These are phyloP conservation scores for Ameiurus melas DNA, from an alignment of 2,113 vertebrate species.

Conservation along the genomic window DNA sequence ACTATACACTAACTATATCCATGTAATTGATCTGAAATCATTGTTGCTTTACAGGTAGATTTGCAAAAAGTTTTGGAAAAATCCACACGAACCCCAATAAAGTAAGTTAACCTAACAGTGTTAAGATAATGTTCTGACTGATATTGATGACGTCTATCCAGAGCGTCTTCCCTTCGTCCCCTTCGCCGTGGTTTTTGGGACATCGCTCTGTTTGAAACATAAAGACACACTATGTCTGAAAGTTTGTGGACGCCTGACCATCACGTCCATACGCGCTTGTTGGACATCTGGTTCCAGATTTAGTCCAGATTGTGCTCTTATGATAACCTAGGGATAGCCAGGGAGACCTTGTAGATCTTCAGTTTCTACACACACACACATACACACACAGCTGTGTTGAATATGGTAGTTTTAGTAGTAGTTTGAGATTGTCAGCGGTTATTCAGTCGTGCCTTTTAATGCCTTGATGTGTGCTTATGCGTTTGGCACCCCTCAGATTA, in stretches of 20 bases:
- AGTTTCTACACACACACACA: neutral
- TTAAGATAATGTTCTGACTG: too few species aligned
- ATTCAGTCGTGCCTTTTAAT: neutral
- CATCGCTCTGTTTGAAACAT: neutral
- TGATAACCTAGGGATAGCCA: neutral
- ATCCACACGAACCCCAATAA: too few species aligned
- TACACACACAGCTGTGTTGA: neutral
- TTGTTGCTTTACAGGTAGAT: neutral
- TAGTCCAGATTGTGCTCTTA: neutral
- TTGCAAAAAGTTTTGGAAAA: too few species aligned
- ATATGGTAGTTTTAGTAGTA: neutral
- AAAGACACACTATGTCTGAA: neutral
- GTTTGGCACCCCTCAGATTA: neutral
- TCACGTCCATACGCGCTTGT: neutral
- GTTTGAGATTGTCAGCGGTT: neutral
- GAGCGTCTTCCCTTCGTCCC: too few species aligned
- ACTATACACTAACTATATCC: neutral
- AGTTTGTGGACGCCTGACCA: neutral
- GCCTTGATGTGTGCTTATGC: neutral
- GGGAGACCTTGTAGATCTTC: neutral
- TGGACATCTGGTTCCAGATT: neutral
- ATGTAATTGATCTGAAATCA: neutral
- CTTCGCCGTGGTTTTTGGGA: neutral
- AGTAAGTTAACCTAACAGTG: too few species aligned
- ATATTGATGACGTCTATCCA: too few species aligned